Evolutionary conservation across 2,888 invertebrate species (phyloP).

Genomic region (Baronia brevicornis): DNA sequence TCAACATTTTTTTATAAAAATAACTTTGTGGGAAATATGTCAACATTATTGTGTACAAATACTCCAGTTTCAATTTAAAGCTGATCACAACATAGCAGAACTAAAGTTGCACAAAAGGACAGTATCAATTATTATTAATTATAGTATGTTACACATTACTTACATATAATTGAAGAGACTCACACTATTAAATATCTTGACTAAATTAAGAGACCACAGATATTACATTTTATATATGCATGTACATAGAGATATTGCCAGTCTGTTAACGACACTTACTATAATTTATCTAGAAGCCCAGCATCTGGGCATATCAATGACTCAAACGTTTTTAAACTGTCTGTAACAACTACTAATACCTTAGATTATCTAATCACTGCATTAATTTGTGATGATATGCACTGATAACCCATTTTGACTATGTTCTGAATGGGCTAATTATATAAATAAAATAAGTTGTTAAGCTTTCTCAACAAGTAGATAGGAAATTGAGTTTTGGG

Average conservation of each 20-base stretch:
- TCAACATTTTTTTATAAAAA: constrained; percentile 69
- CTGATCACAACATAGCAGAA: constrained; percentile 72
- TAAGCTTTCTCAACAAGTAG: constrained; percentile 49
- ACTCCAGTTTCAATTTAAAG: constrained; percentile 69
- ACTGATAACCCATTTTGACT: constrained; percentile 68
- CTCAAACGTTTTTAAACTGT: constrained; percentile 68
- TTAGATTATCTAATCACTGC: constrained; percentile 74
- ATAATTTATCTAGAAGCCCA: constrained; percentile 72
- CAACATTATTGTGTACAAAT: constrained; percentile 64
- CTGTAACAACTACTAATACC: constrained; percentile 74
- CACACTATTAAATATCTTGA: constrained; percentile 74
- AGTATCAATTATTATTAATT: constrained; percentile 57
- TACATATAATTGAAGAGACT: constrained; percentile 69
- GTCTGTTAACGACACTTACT: constrained; percentile 71
- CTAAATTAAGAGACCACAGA: constrained; percentile 73
- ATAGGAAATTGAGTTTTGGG: constrained; percentile 53
- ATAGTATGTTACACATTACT: constrained; percentile 66
- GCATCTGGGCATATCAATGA: constrained; percentile 68
- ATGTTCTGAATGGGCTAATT: constrained; percentile 50
- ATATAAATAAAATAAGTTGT: constrained; percentile 49
- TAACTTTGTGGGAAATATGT: constrained; percentile 64
- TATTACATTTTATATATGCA: constrained; percentile 71
- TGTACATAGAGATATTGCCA: constrained; percentile 72
- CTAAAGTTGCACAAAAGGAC: constrained; percentile 69
- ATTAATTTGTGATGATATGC: constrained; percentile 75